Base-by-base conservation (phyloP, 2,113 vertebrate genomes). In the Erythrolamprus reginae region DNA sequence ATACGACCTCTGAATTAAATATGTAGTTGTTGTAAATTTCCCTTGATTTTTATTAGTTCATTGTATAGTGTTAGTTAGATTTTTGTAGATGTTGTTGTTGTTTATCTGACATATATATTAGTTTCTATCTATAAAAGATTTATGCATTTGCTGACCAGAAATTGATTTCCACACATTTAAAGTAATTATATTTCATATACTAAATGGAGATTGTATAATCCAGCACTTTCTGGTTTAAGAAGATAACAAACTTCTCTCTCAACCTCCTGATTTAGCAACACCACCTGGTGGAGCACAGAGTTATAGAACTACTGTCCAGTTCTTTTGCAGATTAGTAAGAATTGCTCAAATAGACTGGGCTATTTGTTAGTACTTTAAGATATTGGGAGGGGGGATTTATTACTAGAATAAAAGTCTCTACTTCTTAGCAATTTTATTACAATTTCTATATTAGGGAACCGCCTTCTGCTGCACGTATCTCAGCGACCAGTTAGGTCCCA, bases 281-380 rank as follows among this genome's bases (percentile, higher is more conserved):
- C 91, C 91, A 77, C 50, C 91, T 91, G 82, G 87, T 91, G 91
- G 91, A 89, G 9, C 50, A 48, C 50, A 48, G 28, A 47, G 13
- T 33, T 23, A 90, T 55, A 86, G 82, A 89, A n/a, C 24, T 26
- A 52, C 10, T 48, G 10, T n/a, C 47, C 10, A 45, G 26, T 55
- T 61, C 28, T 88, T 87, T 88, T 52, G 52, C 65, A 21, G 17
- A 38, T 38, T 17, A 77, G 15, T 19, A 77, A 38, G n/a, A 38
- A 33, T 77, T 42, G 45, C n/a, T 47, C 51, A 33, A 84, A 6
- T 15, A 84, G 21, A 24, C 8, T 52, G 23, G 2, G 4, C 33
- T 23, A 42, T n/a, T 47, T 13, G 12, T 45, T 82, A 42, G 3
- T 13, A 5, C 5, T 38, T 28, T 23, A 58, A 77, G 28, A 38